Evolutionary conservation across 2,888 invertebrate genomes (phyloP).

Genomic region (Ferdinandea cuprea): DNA sequence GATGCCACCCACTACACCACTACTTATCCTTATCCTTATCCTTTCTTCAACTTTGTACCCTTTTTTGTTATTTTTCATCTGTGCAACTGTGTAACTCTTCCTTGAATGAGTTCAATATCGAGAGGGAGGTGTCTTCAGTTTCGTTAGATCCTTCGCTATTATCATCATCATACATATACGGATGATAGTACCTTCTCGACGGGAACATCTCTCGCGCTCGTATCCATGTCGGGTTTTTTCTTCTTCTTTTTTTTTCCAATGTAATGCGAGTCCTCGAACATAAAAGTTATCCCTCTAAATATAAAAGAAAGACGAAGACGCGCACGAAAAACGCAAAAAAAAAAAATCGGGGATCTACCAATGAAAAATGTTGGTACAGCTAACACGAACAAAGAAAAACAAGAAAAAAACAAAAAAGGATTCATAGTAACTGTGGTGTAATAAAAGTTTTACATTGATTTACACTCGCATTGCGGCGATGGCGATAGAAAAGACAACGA

Average conservation of each 20-base stretch:
- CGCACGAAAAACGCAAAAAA: too few species aligned
- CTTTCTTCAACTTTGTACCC: not conserved
- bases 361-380: constrained; percentile 31
- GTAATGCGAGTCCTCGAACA: constrained; percentile 66
- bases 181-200: not conserved
- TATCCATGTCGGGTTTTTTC: constrained; percentile 19
- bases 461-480: constrained; percentile 71
- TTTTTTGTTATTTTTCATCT: constrained; percentile 1
- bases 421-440: constrained; percentile 72
- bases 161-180: constrained; percentile 28
- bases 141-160: constrained; percentile 61
- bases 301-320: constrained; percentile 26
- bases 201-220: constrained; percentile 1
- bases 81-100: not conserved
- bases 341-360: constrained; percentile 26
- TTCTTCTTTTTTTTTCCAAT: constrained; percentile 45
- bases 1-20: constrained; percentile 36
- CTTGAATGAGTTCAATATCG: constrained; percentile 45
- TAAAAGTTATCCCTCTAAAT: constrained; percentile 63
- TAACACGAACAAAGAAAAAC: constrained; percentile 9
- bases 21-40: constrained; percentile 34
- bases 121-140: constrained; percentile 53
- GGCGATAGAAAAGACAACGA: constrained; percentile 27
- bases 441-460: constrained; percentile 73
- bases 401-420: constrained; percentile 47